Percentiles rank a stretch among this genome's conserved stretches.
Evolutionary conservation across 2,888 invertebrate species (phyloP).

Genomic region (Dynastes tityus): DNA sequence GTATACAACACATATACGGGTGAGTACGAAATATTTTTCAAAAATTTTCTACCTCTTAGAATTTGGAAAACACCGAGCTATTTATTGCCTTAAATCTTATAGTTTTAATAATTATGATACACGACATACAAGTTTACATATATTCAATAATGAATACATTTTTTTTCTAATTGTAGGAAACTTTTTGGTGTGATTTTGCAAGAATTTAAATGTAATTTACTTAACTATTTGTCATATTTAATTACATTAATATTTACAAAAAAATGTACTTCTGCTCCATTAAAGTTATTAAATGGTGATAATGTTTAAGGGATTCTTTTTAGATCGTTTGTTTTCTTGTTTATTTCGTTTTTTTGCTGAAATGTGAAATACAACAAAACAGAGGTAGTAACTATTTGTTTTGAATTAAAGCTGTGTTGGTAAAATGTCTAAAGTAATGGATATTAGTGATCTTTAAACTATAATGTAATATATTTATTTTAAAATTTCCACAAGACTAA

Average conservation of each 20-base stretch:
- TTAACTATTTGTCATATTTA: slow-evolving; percentile 2
- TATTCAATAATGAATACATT: neutral
- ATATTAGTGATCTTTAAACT: too few species aligned
- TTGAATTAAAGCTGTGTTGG: neutral
- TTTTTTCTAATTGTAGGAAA: slow-evolving; percentile 15
- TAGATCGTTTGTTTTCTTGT: too few species aligned
- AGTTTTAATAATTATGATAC: slow-evolving; percentile 15
- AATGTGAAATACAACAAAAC: neutral
- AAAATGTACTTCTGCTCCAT: too few species aligned
- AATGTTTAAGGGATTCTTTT: too few species aligned
- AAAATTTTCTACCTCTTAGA: slow-evolving; percentile 1
- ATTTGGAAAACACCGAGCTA: slow-evolving; percentile 36
- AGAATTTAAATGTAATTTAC: neutral
- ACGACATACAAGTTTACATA: slow-evolving; percentile 26
- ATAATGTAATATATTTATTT: too few species aligned
- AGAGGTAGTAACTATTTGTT: slow-evolving; percentile 1
- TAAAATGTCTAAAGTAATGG: too few species aligned
- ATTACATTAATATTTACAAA: slow-evolving; percentile 21
- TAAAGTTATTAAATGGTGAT: too few species aligned
- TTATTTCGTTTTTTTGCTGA: neutral
- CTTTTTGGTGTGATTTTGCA: slow-evolving; percentile 40
- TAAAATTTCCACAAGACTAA: too few species aligned
- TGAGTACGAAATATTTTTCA: too few species aligned
- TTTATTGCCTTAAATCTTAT: slow-evolving; percentile 43
- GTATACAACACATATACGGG: slow-evolving; percentile 7